A percentile compares a stretch with the other conserved stretches of the same genome.
Evolutionary conservation across 2,888 invertebrate species (phyloP).

Genomic region (Orthosia incerta): DNA sequence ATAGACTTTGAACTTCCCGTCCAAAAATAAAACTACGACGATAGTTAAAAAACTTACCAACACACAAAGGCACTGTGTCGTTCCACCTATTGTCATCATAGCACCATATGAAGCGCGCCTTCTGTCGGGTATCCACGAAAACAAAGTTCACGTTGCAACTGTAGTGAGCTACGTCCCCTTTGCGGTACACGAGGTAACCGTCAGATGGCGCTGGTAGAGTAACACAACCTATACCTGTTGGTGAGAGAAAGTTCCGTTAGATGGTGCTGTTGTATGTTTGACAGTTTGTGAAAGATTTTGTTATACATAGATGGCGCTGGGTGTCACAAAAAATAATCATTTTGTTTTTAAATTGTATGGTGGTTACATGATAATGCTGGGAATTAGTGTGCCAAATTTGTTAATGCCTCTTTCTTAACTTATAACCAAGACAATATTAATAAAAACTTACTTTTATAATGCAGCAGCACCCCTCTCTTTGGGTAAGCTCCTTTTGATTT

Average conservation of each 20-base stretch:
- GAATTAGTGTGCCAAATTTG: no score
- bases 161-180: conserved; percentile 92
- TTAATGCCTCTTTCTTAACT: no score
- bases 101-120: conserved; percentile 92
- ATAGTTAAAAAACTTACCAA: conserved; percentile 88
- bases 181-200: conserved; percentile 93
- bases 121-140: conserved; percentile 93
- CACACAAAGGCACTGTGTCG: conserved; percentile 91
- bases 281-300: neutral
- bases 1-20: conserved; percentile 26
- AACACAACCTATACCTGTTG: conserved; percentile 93
- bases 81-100: conserved; percentile 93
- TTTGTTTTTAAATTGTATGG: neutral
- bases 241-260: conserved; percentile 32
- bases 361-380: no score
- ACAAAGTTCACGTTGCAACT: conserved; percentile 93
- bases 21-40: conserved; percentile 41
- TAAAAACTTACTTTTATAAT: conserved; percentile 91
- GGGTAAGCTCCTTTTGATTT: conserved; percentile 90
- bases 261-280: conserved; percentile 43
- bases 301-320: conserved; percentile 62
- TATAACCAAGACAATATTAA: neutral
- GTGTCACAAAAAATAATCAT: neutral
- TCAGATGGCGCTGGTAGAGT: conserved; percentile 92
- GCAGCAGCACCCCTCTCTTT: conserved; percentile 92